Evolutionary conservation across 2,113 vertebrate genomes (phyloP).

Genomic region (Lathamus discolor): DNA sequence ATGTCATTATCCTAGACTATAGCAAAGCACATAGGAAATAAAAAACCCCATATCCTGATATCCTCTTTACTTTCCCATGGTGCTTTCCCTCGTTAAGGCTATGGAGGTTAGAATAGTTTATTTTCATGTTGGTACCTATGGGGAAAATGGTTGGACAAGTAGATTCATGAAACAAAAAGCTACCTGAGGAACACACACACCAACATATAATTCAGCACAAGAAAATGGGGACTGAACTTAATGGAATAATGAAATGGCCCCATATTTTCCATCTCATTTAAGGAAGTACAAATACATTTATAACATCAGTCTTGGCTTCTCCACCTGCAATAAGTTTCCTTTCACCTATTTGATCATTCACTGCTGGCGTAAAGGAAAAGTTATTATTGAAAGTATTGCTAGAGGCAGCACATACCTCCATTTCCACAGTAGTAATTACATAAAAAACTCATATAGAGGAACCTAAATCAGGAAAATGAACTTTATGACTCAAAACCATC

Average conservation of each 20-base stretch:
- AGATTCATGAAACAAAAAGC: not conserved
- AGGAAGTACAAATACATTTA: not conserved
- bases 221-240: not conserved
- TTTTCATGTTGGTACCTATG: not conserved
- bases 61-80: not conserved
- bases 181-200: not conserved
- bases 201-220: not conserved
- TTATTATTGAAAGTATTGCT: not conserved
- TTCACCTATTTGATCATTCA: not conserved
- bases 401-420: not conserved
- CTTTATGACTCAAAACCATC: not conserved
- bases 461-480: not conserved
- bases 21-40: not conserved
- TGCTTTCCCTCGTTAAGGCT: not conserved
- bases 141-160: not conserved
- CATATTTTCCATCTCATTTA: not conserved
- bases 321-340: not conserved
- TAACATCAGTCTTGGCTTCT: not conserved
- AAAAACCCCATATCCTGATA: accelerated
- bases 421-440: not conserved
- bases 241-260: not conserved
- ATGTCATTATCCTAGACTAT: not conserved
- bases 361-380: not conserved
- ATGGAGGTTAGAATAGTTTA: not conserved
- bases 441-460: not conserved